Percentiles rank a stretch among this genome's conserved stretches.
Conservation (phyloP, 2,888 invertebrate genomes). For the Andrena praecox region DNA sequence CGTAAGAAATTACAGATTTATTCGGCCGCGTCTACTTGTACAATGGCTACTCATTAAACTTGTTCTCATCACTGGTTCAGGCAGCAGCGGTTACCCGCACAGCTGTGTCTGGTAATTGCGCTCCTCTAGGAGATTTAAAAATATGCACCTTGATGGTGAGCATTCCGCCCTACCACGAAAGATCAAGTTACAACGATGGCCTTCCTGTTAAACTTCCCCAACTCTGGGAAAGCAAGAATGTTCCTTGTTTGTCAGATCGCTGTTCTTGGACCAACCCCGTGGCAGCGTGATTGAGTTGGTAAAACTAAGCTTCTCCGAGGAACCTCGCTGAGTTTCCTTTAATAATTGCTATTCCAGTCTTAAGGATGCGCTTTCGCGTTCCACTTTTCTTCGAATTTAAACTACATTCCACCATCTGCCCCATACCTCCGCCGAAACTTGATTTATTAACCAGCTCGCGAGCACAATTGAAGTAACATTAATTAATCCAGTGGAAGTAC, state of each 20-base stretch:
- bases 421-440: too few species aligned
- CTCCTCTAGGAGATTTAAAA: conserved; percentile 29
- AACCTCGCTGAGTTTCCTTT: conserved; percentile 15
- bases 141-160: conserved; percentile 16
- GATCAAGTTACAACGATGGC: conserved; percentile 30
- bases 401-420: neutral
- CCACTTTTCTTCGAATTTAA: conserved; percentile 11
- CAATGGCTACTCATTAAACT: neutral
- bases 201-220: conserved; percentile 6
- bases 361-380: neutral
- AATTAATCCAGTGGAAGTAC: too few species aligned
- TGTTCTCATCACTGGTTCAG: neutral
- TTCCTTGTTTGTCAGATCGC: conserved; percentile 11
- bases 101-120: conserved; percentile 30
- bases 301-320: conserved; percentile 7
- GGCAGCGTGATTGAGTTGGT: neutral
- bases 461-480: too few species aligned
- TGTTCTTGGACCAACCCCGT: conserved; percentile 2
- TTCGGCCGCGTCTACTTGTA: too few species aligned
- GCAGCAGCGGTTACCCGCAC: neutral
- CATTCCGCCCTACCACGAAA: conserved; percentile 2
- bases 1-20: too few species aligned
- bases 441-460: too few species aligned
- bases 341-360: conserved; percentile 29
- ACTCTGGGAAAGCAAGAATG: conserved; percentile 9